These are phyloP conservation scores for Myocastor coypus DNA, from an alignment of 2,113 vertebrate species.

Conservation along the genomic window DNA sequence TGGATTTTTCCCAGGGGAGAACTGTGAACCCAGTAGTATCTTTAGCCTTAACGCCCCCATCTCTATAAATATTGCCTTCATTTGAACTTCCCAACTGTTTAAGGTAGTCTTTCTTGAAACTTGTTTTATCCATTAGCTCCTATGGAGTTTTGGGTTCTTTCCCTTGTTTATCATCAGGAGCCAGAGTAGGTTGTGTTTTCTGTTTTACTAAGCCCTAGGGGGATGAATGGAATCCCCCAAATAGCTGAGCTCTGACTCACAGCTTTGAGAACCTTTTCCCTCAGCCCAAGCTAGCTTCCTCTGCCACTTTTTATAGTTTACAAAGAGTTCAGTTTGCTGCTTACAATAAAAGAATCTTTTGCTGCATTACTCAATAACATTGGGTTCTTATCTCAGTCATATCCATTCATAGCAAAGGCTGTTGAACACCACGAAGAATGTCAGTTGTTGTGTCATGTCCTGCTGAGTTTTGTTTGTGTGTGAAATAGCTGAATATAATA, in stretches of 20 bases:
- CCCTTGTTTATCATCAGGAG: constrained; percentile 76
- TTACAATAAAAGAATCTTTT: neutral
- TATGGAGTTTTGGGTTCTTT: constrained; percentile 77
- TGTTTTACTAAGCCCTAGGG: constrained; percentile 58
- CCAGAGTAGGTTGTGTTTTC: constrained; percentile 70
- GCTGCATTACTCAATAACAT: neutral
- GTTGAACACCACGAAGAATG: neutral
- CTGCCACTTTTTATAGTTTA: neutral
- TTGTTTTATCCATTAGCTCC: constrained; percentile 58
- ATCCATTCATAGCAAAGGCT: neutral
- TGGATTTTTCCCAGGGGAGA: neutral
- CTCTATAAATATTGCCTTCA: constrained; percentile 40
- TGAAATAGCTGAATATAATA: neutral
- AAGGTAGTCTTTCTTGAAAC: constrained; percentile 43
- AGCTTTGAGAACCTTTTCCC: constrained; percentile 8
- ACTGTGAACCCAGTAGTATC: neutral
- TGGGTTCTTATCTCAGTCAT: neutral
- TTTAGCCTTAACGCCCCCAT: neutral
- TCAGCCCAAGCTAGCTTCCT: neutral
- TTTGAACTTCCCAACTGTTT: neutral
- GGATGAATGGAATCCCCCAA: constrained; percentile 77
- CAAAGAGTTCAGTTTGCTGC: neutral
- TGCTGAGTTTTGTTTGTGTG: constrained; percentile 12
- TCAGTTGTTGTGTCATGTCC: neutral
- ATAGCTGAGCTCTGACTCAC: constrained; percentile 79